These are phyloP conservation scores for Torymus auratus DNA, from an alignment of 2,888 invertebrate species.

Conservation along the genomic window DNA sequence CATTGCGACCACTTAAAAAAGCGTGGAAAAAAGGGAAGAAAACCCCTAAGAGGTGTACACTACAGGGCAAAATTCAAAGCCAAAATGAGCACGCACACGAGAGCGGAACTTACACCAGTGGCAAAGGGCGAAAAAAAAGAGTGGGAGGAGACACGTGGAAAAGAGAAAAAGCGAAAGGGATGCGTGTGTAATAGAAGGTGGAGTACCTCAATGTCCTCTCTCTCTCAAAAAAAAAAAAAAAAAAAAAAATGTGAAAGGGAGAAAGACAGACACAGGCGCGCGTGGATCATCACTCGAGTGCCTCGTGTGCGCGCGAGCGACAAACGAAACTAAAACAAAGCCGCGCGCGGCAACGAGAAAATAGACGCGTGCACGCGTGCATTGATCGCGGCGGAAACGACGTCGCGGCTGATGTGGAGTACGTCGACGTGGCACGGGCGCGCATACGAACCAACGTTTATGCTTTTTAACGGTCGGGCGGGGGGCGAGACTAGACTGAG, in stretches of 20 bases:
- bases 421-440: no score
- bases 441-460: neutral
- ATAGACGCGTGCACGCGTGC: neutral
- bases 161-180: no score
- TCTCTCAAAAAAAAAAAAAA: constrained; percentile 4
- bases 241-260: constrained; percentile 13
- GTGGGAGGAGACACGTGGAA: no score
- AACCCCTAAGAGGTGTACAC: no score
- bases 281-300: constrained; percentile 25
- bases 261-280: neutral
- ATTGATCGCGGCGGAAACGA: constrained; percentile 1
- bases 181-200: no score
- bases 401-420: neutral
- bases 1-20: no score
- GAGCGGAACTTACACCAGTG: no score
- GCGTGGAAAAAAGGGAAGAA: no score
- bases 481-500: neutral
- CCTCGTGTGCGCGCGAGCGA: neutral
- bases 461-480: neutral
- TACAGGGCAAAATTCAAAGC: no score
- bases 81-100: no score
- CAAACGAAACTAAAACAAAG: constrained; percentile 51
- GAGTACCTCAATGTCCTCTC: no score
- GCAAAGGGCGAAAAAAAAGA: no score
- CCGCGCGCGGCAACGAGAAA: neutral